Evolutionary conservation across 2,888 invertebrate genomes (phyloP).

Genomic region (Boloria selene): DNA sequence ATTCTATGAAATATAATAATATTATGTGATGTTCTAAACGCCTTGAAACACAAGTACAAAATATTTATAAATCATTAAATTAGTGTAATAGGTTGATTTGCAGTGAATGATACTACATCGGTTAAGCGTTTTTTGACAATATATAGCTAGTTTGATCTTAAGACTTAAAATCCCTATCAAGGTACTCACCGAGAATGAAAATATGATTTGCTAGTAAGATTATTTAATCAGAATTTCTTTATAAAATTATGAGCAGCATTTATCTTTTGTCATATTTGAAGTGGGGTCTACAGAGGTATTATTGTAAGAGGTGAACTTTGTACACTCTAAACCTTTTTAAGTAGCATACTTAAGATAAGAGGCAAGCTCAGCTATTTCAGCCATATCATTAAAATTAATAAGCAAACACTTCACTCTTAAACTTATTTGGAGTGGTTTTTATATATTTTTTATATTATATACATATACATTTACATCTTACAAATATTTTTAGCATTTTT

Average conservation of each 20-base stretch:
- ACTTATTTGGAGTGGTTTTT: constrained; percentile 30
- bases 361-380: constrained; percentile 70
- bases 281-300: constrained; percentile 69
- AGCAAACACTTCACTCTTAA: constrained; percentile 51
- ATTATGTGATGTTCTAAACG: too few relatives aligned
- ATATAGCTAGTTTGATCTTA: background rate
- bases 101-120: background rate
- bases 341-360: constrained; percentile 63
- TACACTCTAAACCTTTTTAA: constrained; percentile 66
- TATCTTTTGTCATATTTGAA: constrained; percentile 71
- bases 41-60: too few relatives aligned
- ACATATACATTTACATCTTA: too few relatives aligned
- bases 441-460: constrained; percentile 13
- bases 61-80: too few relatives aligned
- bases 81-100: background rate
- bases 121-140: background rate
- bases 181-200: background rate
- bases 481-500: too few relatives aligned
- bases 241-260: constrained; percentile 64
- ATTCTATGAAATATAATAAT: too few relatives aligned
- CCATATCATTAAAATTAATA: constrained; percentile 76
- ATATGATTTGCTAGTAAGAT: constrained; percentile 45
- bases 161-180: background rate
- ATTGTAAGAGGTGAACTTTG: constrained; percentile 69
- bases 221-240: constrained; percentile 35